Percentiles rank a stretch among this genome's conserved stretches.
Evolutionary conservation across 92 coral and sea anemone species (phyloP).

Genomic region (Zoanthus sociatus): DNA sequence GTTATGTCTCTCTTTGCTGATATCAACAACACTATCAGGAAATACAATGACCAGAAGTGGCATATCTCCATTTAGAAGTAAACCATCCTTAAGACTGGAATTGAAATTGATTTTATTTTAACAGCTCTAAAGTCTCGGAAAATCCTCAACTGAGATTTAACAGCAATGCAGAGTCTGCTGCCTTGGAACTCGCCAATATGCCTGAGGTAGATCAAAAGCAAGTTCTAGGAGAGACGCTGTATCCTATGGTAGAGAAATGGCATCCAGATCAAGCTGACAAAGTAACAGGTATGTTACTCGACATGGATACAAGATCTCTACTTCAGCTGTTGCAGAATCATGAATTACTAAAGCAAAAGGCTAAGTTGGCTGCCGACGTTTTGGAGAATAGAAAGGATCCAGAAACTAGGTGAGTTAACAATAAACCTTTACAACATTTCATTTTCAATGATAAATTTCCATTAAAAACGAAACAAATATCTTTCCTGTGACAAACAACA

Average conservation of each 20-base stretch:
- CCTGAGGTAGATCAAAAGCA: slow-evolving; percentile 37
- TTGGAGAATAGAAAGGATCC: not conserved
- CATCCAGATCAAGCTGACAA: slow-evolving; percentile 29
- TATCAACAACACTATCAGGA: too few species aligned
- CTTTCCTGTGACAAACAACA: too few species aligned
- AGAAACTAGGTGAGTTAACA: not conserved
- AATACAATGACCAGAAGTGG: too few species aligned
- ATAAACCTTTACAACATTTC: not conserved
- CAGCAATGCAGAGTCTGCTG: not conserved
- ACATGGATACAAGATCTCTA: not conserved
- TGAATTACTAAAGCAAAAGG: slow-evolving; percentile 13
- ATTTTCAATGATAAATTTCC: not conserved
- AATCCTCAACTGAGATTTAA: not conserved
- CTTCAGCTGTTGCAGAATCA: slow-evolving; percentile 16
- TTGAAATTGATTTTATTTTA: not conserved
- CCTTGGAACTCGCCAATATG: not conserved
- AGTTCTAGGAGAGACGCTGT: slow-evolving; percentile 33
- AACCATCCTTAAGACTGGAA: too few species aligned
- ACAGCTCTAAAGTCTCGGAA: not conserved
- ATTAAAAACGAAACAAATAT: too few species aligned
- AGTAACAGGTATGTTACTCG: slow-evolving; percentile 35
- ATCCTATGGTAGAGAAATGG: slow-evolving; percentile 16
- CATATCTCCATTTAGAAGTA: too few species aligned
- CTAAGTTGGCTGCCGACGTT: slow-evolving; percentile 20
- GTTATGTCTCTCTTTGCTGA: too few species aligned